phyloP scores from a whole-genome alignment of 2,797 vertebrate genomes.

The Aselliscus stoliczkanus region DNA sequence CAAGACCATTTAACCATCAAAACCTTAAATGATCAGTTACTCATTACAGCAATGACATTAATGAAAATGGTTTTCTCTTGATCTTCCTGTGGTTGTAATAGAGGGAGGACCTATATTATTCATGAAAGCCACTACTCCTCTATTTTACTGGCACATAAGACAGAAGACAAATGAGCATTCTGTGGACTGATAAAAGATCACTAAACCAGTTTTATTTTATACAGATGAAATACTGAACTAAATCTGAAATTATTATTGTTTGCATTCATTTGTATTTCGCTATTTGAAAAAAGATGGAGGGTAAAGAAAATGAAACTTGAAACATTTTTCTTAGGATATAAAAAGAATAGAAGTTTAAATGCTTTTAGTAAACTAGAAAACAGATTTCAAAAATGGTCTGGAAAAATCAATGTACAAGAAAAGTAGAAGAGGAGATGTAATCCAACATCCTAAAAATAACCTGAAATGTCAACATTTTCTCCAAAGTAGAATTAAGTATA shows the following conservation, averaged over 20 bases:
- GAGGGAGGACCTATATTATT: neutral
- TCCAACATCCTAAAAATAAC: constrained; percentile 15
- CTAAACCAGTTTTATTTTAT: neutral
- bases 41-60: neutral
- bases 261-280: neutral
- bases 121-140: neutral
- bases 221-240: neutral
- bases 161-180: neutral
- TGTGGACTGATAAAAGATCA: neutral
- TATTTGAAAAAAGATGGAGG: neutral
- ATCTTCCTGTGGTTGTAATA: neutral
- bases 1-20: neutral
- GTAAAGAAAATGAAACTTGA: neutral
- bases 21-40: neutral
- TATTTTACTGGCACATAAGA: neutral
- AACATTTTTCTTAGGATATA: neutral
- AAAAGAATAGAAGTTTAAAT: neutral
- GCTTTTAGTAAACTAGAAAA: neutral
- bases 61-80: neutral
- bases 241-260: neutral
- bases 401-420: constrained; percentile 42
- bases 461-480: constrained; percentile 42
- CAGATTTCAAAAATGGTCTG: neutral
- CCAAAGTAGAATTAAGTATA: constrained; percentile 34
- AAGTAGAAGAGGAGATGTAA: neutral